These are phyloP conservation scores for Neostethus bicornis DNA, from an alignment of 2,797 vertebrate species.

Conservation along the genomic window DNA sequence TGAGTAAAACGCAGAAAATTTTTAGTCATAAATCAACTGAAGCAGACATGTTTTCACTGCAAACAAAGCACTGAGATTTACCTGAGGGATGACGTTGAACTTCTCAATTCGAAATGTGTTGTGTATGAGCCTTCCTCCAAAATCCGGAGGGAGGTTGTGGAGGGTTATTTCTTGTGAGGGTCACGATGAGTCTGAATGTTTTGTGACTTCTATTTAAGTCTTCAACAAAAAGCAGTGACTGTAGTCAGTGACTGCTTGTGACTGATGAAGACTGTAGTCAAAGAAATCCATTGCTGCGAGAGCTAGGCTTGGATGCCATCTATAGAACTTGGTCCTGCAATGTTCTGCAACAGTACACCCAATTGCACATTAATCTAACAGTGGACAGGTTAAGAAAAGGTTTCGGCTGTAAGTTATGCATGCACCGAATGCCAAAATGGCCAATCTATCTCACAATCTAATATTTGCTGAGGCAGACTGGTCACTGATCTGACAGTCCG, in stretches of 20 bases:
- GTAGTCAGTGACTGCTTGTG: too few relatives aligned
- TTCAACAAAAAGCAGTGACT: conserved; percentile 58
- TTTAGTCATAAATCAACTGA: conserved; percentile 44
- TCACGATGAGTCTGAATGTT: conserved; percentile 14
- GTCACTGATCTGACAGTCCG: conserved; percentile 28
- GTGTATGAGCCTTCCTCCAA: conserved; percentile 10
- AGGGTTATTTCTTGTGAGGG: conserved; percentile 3
- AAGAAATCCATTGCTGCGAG: conserved; percentile 56
- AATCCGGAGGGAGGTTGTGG: not conserved
- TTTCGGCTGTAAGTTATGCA: conserved; percentile 22
- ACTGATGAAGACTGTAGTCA: conserved; percentile 65
- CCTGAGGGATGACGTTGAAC: conserved; percentile 11
- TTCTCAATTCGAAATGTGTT: conserved; percentile 6
- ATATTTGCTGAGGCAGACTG: conserved; percentile 54
- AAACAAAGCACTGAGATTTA: conserved; percentile 13
- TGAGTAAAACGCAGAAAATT: conserved; percentile 47
- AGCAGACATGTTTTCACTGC: conserved; percentile 27
- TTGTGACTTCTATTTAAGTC: conserved; percentile 38
- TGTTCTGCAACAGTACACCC: conserved; percentile 43
- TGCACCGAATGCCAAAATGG: conserved; percentile 33
- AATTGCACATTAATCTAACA: conserved; percentile 47
- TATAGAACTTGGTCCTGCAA: conserved; percentile 42
- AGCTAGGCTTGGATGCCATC: conserved; percentile 43
- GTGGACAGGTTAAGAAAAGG: conserved; percentile 24
- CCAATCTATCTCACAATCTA: conserved; percentile 38